Conservation (phyloP, 2,797 vertebrate species). For the Danio albolineatus region DNA sequence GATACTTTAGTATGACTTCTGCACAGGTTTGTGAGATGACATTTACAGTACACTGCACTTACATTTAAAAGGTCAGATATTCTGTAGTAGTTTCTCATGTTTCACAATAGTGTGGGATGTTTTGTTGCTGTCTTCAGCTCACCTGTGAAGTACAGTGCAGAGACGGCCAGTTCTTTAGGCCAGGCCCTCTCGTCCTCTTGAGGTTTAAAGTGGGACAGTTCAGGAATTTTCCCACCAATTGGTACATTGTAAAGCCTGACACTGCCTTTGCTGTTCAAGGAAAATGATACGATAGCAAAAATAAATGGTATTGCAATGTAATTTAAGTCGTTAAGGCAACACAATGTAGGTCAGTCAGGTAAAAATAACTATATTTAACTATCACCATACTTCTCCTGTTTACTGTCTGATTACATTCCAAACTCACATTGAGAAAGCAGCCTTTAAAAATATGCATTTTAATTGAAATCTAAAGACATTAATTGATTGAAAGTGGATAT, state of each 20-base stretch:
- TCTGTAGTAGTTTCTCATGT: background rate
- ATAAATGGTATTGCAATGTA: background rate
- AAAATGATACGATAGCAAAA: background rate
- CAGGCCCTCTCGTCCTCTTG: constrained; percentile 80
- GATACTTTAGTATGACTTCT: background rate
- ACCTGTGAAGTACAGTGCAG: constrained; percentile 87
- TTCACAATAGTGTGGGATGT: background rate
- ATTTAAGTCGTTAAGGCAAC: background rate
- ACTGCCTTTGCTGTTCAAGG: constrained; percentile 72
- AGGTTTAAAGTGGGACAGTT: constrained; percentile 71
- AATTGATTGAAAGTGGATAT: too few relatives aligned
- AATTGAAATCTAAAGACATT: too few relatives aligned
- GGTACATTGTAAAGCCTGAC: constrained; percentile 83
- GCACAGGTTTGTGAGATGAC: background rate
- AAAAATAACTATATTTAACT: too few relatives aligned
- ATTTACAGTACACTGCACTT: background rate
- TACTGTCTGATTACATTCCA: too few relatives aligned
- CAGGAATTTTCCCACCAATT: constrained; percentile 85
- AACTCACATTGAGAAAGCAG: too few relatives aligned
- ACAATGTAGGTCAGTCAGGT: too few relatives aligned
- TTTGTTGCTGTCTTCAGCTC: constrained; percentile 43
- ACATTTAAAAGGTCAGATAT: background rate
- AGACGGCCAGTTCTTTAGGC: constrained; percentile 86
- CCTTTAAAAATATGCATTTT: too few relatives aligned
- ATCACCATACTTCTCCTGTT: too few relatives aligned